These are phyloP conservation scores for Odobenus rosmarus DNA, from an alignment of 2,113 vertebrate genomes.

Conservation along the genomic window DNA sequence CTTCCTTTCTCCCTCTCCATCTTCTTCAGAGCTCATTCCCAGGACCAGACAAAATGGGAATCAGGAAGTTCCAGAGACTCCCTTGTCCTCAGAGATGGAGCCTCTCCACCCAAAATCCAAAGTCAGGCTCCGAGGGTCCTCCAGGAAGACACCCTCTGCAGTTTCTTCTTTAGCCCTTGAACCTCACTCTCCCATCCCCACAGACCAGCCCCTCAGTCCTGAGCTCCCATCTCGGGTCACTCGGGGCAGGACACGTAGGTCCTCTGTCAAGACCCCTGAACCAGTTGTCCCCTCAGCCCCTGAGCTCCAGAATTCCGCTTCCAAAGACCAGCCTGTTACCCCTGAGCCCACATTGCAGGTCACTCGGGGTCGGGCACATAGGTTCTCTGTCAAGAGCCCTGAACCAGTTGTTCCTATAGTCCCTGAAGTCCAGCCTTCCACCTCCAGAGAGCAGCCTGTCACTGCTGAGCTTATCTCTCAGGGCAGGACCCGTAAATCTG, in stretches of 20 bases:
- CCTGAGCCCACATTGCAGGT: neutral
- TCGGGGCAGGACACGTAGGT: neutral
- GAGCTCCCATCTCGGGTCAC: neutral
- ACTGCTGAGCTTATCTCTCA: neutral
- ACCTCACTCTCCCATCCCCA: neutral
- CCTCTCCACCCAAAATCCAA: neutral
- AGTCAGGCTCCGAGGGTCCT: neutral
- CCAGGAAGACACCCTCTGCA: neutral
- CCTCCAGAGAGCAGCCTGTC: neutral
- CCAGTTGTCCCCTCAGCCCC: neutral
- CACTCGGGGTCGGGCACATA: neutral
- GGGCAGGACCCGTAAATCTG: neutral
- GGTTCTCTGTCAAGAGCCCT: neutral
- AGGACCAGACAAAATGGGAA: neutral
- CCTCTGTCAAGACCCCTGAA: conserved; percentile 22
- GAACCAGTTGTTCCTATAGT: neutral
- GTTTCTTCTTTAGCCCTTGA: neutral
- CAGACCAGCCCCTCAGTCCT: neutral
- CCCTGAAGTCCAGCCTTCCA: neutral
- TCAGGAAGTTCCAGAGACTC: neutral
- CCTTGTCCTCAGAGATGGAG: conserved; percentile 12
- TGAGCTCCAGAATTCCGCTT: neutral
- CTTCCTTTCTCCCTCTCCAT: neutral
- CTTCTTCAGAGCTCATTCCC: conserved; percentile 11
- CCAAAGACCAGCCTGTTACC: neutral